Base-by-base conservation (phyloP, 2,113 vertebrate genomes). In the Lanius ludovicianus region DNA sequence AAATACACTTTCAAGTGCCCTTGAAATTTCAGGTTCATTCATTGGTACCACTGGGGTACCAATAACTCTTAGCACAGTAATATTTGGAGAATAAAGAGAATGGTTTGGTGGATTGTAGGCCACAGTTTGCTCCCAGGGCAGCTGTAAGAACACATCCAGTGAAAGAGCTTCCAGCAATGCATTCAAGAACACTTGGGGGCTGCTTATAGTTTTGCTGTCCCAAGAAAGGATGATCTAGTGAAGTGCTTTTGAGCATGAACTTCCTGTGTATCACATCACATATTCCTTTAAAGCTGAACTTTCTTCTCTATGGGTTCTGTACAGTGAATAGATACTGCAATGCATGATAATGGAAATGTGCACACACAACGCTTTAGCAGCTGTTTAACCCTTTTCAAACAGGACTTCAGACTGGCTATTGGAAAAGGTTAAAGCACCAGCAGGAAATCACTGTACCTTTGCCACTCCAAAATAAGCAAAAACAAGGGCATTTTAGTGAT, bases 401-500 rank as follows among this genome's bases (percentile, higher is more conserved):
- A 59, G 15, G 35, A 28, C 28, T 83, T 44, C 42, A 49, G 44
- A 53, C 24, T 41, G 57, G 17, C 17, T 64, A 11, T n/a, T 60
- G 59, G 82, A 85, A 75, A 93, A 90, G 7, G 73, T 49, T 37
- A 87, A 93, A 85, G 60, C 42, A 78, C 27, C 14, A n/a, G 16
- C 13, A 84, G 90, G 84, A 95, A 91, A 17, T 30, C 30, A 12
- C 63, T 89, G 57, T 79, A 93, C 84, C 31, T 95, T 83, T 37
- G 67, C 75, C 31, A 22, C 33, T 92, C 75, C 74, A 65, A 88
- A 91, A 83, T 63, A 59, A 39, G 42, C 59, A 82, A 22, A 79
- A 56, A 11, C 19, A 79, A 62, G n/a, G 65, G 9, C 60, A 84
- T 84, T 71, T 90, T 71, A 60, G 57, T 49, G 60, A 86, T 93